Evolutionary conservation across 2,888 invertebrate species (phyloP), one percentile per base, ranked within the genome.

Genomic region (Chloroclystis v-ata): DNA sequence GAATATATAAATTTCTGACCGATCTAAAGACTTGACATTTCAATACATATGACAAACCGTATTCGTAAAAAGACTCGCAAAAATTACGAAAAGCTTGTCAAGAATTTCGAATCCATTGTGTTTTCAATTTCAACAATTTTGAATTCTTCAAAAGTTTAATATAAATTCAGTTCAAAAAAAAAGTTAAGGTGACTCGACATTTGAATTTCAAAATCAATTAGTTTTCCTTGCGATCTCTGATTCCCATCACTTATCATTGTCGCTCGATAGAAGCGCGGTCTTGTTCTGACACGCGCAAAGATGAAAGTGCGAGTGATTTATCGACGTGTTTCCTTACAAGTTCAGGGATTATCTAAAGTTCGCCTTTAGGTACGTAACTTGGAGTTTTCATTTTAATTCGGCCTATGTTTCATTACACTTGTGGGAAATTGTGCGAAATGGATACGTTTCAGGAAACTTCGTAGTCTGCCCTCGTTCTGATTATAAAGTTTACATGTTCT

Each of bases 231-330:
- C 5, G 5, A 20, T 20, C 20, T 20, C 20, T 20, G 3, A 20
- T 20, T 5, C 5, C 20, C 20, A 20, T 9, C 14, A 14, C 32
- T 30, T 12, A 30, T 30, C 13, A 32, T 32, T 32, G 4, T 13
- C 25, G 12, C 7, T 13, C 39, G 38, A 47, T 53, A 57, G 57
- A 58, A 56, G 37, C 52, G 43, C 60, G 65, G 61, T 69, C 69
- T 69, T 67, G 69, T 70, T 72, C 67, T 72, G 74, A 72, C 72
- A 70, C 63, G 65, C 67, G 53, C 54, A 41, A 46, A 59, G 66
- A 66, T 67, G 65, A 63, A 69, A 69, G 65, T 67, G 58, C 53
- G 58, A 63, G 56, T 72, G 75, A 78, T 77, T 72, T 72, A 74
- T 76, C 59, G 61, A 52, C 56, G 56, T 46, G 39, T 41, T 47